phyloP scores from a whole-genome alignment of 2,888 invertebrate genomes.

The Acholoe squamosa region DNA sequence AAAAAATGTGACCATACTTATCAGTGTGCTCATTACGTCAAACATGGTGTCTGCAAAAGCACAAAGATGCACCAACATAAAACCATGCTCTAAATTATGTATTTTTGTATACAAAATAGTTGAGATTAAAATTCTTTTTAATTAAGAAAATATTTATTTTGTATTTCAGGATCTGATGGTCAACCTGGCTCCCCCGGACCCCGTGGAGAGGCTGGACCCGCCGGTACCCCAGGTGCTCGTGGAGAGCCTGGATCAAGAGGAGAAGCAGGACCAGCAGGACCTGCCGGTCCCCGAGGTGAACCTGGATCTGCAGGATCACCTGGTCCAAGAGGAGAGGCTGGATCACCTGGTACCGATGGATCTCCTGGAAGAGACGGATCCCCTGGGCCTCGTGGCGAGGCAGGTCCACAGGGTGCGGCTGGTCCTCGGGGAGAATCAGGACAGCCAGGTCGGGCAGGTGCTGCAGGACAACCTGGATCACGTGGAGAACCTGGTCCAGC shows the following conservation, averaged over 20 bases:
- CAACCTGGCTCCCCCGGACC: constrained; percentile 85
- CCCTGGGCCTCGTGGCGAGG: constrained; percentile 64
- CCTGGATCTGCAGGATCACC: constrained; percentile 62
- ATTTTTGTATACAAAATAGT: too few species aligned
- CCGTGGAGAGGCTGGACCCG: constrained; percentile 76
- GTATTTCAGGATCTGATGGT: constrained; percentile 41
- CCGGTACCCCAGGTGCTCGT: constrained; percentile 84
- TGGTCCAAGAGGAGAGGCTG: constrained; percentile 65
- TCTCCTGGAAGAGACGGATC: constrained; percentile 64
- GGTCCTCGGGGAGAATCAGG: constrained; percentile 71
- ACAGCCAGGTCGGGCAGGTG: constrained; percentile 64
- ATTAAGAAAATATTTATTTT: too few species aligned
- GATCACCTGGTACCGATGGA: constrained; percentile 66
- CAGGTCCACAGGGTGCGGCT: constrained; percentile 62
- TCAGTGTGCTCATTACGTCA: too few species aligned
- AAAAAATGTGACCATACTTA: too few species aligned
- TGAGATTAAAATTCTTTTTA: too few species aligned
- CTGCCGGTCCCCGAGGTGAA: constrained; percentile 65
- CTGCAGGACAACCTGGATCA: constrained; percentile 70
- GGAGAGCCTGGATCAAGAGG: constrained; percentile 71
- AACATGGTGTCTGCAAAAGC: too few species aligned
- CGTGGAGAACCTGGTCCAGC: constrained; percentile 75
- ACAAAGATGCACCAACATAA: too few species aligned
- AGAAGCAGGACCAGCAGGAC: constrained; percentile 63
- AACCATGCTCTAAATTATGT: too few species aligned